These are phyloP conservation scores for Oncopodura yosiiana DNA, from an alignment of 1,140 invertebrate species.

Conservation along the genomic window DNA sequence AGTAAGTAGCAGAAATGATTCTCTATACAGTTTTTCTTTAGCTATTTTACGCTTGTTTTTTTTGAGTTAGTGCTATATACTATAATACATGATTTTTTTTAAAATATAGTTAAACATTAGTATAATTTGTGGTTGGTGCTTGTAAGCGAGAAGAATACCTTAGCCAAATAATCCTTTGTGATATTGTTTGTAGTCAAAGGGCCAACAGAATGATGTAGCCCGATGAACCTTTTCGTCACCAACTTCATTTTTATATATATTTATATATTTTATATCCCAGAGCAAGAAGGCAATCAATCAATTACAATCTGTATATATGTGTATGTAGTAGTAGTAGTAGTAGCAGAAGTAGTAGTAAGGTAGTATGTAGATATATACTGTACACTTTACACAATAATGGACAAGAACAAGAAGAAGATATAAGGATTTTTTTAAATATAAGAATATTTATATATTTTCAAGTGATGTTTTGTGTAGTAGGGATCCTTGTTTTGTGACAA, in stretches of 20 bases:
- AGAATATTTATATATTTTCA: too few relatives aligned
- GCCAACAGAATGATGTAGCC: slow-evolving; percentile 74
- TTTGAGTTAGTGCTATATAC: slow-evolving; percentile 6
- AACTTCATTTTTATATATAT: slow-evolving; percentile 57
- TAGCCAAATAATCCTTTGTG: slow-evolving; percentile 49
- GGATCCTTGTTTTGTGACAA: too few relatives aligned
- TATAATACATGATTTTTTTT: slow-evolving; percentile 9
- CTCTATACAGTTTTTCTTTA: neutral
- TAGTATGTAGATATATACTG: too few relatives aligned
- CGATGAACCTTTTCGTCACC: slow-evolving; percentile 75
- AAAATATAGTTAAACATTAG: slow-evolving; percentile 6
- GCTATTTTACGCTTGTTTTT: slow-evolving; percentile 1
- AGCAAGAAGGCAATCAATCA: neutral
- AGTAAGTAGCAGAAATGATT: too few relatives aligned
- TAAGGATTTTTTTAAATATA: too few relatives aligned
- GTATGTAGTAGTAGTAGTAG: too few relatives aligned
- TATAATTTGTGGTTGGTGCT: slow-evolving; percentile 6
- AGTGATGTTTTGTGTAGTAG: too few relatives aligned
- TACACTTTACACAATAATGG: neutral
- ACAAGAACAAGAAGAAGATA: neutral
- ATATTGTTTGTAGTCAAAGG: slow-evolving; percentile 53
- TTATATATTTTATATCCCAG: neutral
- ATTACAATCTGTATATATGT: neutral
- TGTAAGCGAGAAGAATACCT: slow-evolving; percentile 24
- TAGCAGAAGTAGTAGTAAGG: too few relatives aligned